Conservation (phyloP, 2,797 vertebrate genomes). For the Enteromius anoplus region DNA sequence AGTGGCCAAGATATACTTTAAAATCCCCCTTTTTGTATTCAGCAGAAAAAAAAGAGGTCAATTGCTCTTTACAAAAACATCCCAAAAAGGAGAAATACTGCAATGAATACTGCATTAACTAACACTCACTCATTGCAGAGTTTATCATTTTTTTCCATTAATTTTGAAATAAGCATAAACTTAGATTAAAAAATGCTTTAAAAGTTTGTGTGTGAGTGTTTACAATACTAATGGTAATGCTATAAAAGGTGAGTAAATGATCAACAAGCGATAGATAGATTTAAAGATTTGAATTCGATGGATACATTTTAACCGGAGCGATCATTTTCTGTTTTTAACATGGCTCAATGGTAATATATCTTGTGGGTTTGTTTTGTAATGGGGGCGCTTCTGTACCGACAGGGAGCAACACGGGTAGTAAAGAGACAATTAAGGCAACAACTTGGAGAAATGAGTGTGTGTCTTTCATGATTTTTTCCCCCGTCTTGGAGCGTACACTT, state of each 20-base stretch:
- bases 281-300: neutral
- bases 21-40: too few species aligned
- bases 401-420: conserved; percentile 79
- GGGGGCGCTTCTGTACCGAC: conserved; percentile 81
- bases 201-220: neutral
- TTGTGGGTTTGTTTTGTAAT: conserved; percentile 11
- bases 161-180: neutral
- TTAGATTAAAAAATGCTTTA: too few species aligned
- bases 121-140: too few species aligned
- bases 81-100: too few species aligned
- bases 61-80: too few species aligned
- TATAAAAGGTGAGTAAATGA: neutral
- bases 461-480: conserved; percentile 78
- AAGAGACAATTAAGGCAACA: conserved; percentile 88
- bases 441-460: conserved; percentile 83
- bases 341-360: conserved; percentile 10
- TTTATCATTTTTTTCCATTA: too few species aligned
- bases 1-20: neutral
- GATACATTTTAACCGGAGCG: neutral
- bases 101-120: too few species aligned
- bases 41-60: too few species aligned
- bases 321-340: neutral
- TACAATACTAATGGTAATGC: neutral
- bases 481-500: conserved; percentile 84
- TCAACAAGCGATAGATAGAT: neutral